Conservation (phyloP, 2,113 vertebrate genomes). For the Athene cunicularia region DNA sequence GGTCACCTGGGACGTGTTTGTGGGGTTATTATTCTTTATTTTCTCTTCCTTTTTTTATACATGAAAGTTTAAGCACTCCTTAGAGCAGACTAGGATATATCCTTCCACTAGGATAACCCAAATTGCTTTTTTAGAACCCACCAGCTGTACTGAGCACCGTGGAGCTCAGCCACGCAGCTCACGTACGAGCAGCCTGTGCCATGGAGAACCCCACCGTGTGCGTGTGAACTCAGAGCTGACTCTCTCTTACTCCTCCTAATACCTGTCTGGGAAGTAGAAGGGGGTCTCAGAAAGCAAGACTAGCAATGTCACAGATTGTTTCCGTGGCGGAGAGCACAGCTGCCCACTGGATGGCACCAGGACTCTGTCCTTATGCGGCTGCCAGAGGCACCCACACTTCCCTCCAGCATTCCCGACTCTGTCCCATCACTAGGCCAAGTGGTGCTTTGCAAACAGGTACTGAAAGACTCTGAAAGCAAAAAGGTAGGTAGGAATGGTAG, state of each 20-base stretch:
- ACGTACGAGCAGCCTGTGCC: rapidly evolving
- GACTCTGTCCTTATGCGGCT: rapidly evolving
- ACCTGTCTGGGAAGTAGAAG: not conserved
- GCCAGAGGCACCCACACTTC: rapidly evolving
- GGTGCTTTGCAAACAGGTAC: not conserved
- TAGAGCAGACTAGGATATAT: not conserved
- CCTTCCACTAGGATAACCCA: too few relatives aligned
- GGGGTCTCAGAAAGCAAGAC: not conserved
- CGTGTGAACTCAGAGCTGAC: rapidly evolving
- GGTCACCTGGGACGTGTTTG: too few relatives aligned
- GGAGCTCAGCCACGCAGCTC: not conserved
- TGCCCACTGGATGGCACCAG: not conserved
- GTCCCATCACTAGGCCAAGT: rapidly evolving
- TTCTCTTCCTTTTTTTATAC: not conserved
- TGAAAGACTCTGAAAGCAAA: not conserved
- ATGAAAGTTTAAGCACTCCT: not conserved
- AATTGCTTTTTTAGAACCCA: not conserved
- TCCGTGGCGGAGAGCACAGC: rapidly evolving
- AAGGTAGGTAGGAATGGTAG: not conserved
- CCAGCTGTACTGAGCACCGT: too few relatives aligned
- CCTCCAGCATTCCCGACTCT: not conserved
- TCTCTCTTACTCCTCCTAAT: rapidly evolving
- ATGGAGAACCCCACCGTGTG: not conserved
- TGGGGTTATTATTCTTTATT: not conserved
- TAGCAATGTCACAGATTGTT: not conserved